Evolutionary conservation across 2,888 invertebrate species (phyloP), one percentile per base, ranked within the genome.

Genomic region (Octodonta nipae): DNA sequence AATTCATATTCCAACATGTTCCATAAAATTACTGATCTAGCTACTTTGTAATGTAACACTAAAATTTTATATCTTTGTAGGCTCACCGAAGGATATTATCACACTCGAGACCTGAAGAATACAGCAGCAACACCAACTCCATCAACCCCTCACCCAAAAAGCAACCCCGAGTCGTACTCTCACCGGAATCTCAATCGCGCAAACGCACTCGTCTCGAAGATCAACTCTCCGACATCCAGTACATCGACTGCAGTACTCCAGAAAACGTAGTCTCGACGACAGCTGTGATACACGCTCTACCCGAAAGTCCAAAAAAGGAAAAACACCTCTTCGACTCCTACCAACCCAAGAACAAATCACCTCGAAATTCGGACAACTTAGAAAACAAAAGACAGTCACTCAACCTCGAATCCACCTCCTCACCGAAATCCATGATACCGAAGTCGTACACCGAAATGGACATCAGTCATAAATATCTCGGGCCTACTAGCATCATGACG

Each of bases 161-260:
- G 45, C 73, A 72, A 49, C 65, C 70, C 3, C 59, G 70, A 8
- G 64, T 70, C 8, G 66, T 66, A 2, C 48, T 60, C 11, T 63
- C 60, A n/a, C 63, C 64, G 6, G 67, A 70, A 31, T 65, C 66
- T 13, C 61, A 62, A 46, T 68, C 66, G 37, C 65, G 75, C 33
- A 78, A 77, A 40, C 71, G 82, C 1, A 73, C 74, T 4, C 70
- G 81, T 30, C 61, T 86, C 1, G 85, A 85, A 47, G 83, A 83
- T 57, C 79, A 83, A 49, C 65, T 85, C 4, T 75, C 79, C 0
- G 78, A 80, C 46, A 73, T 86, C 40, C 76, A 83, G 35, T 86
- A 76, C 61, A 86, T 86, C 43, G 86, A 86, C 60, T 82, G 84
- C 47, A 73, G 70, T 47, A 78, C 78, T 15, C 78, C 78, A 1